These are phyloP conservation scores for Potorous gilbertii DNA, from an alignment of 2,797 vertebrate species.

Conservation along the genomic window DNA sequence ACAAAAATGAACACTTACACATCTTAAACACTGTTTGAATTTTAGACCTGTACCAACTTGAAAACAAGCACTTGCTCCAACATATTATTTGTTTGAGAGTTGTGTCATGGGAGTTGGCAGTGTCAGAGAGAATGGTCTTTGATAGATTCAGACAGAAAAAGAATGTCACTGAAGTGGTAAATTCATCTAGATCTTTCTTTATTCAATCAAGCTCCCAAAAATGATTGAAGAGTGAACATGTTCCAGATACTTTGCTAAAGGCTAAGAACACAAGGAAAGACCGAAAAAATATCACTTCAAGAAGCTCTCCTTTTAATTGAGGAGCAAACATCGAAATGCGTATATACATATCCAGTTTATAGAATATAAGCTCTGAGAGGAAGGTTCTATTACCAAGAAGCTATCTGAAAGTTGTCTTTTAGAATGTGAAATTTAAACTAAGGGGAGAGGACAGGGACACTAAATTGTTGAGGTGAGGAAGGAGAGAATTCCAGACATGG, in stretches of 20 bases:
- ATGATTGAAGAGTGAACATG: background rate
- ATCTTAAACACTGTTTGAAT: background rate
- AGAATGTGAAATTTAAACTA: background rate
- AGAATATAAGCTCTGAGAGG: background rate
- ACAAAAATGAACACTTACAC: background rate
- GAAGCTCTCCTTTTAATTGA: background rate
- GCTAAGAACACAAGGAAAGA: background rate
- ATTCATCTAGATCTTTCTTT: background rate
- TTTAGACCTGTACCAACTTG: background rate
- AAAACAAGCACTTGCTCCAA: no score
- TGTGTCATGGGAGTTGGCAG: no score
- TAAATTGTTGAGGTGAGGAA: background rate
- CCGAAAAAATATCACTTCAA: background rate
- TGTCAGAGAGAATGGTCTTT: no score
- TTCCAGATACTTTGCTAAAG: background rate
- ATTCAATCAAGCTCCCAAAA: background rate
- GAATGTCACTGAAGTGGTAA: background rate
- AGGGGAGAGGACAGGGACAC: background rate
- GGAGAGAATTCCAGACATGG: no score
- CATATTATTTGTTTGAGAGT: no score
- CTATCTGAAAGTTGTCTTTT: background rate
- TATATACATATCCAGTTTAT: background rate
- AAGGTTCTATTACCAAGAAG: background rate
- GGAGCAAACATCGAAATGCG: background rate
- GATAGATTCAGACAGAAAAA: background rate